Evolutionary conservation across 2,113 vertebrate genomes (phyloP).

Genomic region (Cepphus grylle): DNA sequence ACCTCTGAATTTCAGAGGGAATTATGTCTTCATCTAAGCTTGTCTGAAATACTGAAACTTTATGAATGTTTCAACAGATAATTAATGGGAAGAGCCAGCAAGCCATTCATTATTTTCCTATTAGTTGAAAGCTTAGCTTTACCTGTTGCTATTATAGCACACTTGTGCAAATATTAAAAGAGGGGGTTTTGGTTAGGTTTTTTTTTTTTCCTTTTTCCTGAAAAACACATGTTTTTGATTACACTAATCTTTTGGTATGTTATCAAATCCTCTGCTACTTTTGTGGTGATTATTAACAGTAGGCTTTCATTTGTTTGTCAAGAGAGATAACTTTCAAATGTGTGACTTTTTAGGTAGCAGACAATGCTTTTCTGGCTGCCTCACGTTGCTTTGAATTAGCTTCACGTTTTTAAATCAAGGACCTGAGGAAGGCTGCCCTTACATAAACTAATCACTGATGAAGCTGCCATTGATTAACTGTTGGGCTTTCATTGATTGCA

Average conservation of each 20-base stretch:
- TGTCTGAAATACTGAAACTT: neutral
- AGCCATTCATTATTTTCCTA: neutral
- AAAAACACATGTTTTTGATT: neutral
- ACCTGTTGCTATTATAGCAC: neutral
- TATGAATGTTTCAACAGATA: neutral
- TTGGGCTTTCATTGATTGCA: conserved; percentile 51
- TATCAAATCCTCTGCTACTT: neutral
- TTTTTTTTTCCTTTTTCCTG: neutral
- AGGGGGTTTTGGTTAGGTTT: neutral
- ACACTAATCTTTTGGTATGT: neutral
- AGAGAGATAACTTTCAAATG: neutral
- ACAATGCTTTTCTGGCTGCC: neutral
- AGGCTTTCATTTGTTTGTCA: neutral
- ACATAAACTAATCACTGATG: conserved; percentile 36
- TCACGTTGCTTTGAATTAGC: conserved; percentile 29
- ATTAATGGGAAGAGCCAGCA: neutral
- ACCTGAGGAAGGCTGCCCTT: neutral
- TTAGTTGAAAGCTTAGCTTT: neutral
- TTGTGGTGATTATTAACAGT: neutral
- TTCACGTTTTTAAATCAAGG: conserved; percentile 32
- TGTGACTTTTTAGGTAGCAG: neutral
- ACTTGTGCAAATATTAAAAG: neutral
- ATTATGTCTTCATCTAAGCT: neutral
- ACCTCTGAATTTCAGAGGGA: neutral
- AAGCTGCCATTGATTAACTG: conserved; percentile 55